Conservation (phyloP, 2,888 invertebrate genomes). For the Troglohyphantes excavatus region DNA sequence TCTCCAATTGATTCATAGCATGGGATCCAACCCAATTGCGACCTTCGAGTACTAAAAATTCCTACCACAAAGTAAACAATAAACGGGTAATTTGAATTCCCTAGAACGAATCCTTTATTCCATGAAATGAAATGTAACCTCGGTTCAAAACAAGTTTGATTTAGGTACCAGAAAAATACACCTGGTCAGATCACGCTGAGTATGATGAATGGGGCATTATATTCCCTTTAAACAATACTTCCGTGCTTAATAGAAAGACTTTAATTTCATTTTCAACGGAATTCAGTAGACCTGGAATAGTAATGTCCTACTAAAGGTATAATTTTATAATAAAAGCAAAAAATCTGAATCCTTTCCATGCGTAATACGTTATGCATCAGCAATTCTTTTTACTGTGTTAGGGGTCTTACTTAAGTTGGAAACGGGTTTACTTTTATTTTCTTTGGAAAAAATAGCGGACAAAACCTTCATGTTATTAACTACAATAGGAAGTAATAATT, state of each 20-base stretch:
- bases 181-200: not conserved
- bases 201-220: not conserved
- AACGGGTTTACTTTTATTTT: no score
- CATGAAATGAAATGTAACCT: not conserved
- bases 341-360: not conserved
- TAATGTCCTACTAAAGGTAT: not conserved
- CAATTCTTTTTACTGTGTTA: not conserved
- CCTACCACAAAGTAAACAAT: not conserved
- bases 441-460: no score
- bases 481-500: no score
- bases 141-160: not conserved
- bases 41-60: not conserved
- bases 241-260: conserved; percentile 4
- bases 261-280: not conserved
- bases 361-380: not conserved
- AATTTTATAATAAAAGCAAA: not conserved
- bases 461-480: no score
- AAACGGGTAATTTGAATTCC: not conserved
- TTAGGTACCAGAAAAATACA: not conserved
- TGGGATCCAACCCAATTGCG: not conserved
- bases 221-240: not conserved
- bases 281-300: not conserved
- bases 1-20: no score
- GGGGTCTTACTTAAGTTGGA: no score
- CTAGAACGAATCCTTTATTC: not conserved